Base-by-base conservation (phyloP, 2,797 vertebrate species). In the Gymnothorax reevesii region DNA sequence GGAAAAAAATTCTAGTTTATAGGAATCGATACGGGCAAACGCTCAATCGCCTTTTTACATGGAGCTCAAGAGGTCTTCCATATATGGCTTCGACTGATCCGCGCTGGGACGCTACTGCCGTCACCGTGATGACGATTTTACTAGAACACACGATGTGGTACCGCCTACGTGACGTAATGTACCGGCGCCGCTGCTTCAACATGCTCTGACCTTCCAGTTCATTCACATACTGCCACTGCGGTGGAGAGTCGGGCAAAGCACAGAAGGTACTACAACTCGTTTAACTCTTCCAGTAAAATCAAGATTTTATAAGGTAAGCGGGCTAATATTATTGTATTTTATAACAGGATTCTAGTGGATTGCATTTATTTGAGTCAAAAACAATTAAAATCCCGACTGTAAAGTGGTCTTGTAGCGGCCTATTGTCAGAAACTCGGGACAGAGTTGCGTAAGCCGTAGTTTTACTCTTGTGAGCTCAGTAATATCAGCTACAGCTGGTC, bases 161-260 rank as follows among this genome's bases (percentile, higher is more conserved):
- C n/a, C 57, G n/a, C 17, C 57, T 17, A 17, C 7, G 20, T 79
- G 85, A 86, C 57, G 84, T 13, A 60, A 79, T 85, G 60, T 62
- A n/a, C 64, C 49, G 52, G 52, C 42, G 84, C 20, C 85, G 33
- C 69, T 52, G 33, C 52, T 15, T 49, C 15, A 57, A 20, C 12
- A 2, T 42, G 49, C 20, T 55, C 49, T 80, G 77, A 80, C 77
- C 77, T 80, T 80, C 77, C 8, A n/a, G 4, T 7, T 52, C 3
- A 55, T 25, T 52, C 13, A 42, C 33, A 42, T 49, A 77, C 4
- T 49, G 33, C 73, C 52, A 13, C 77, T 22, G 49, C 52, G 6
- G 77, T 9, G 2, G 13, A 20, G 7, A n/a, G 52, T 22, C 6
- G 77, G 10, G 52, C 2, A 9, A 20, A 7, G 22, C 3, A 54